Conservation (phyloP, 1,140 invertebrate species). For the Ylistrum balloti region DNA sequence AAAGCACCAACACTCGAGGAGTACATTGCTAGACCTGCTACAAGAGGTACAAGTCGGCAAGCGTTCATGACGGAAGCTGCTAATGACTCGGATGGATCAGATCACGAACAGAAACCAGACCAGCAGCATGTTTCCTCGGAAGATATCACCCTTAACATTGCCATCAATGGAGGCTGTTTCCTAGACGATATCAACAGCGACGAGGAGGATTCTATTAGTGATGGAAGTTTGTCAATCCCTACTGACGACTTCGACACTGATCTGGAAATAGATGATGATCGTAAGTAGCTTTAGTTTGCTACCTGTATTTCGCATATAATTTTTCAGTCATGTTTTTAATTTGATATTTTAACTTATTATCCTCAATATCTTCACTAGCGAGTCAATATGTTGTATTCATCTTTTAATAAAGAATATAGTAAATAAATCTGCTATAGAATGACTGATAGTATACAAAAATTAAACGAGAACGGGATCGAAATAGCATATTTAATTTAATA, state of each 20-base stretch:
- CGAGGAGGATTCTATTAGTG: conserved; percentile 54
- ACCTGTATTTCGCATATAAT: too few relatives aligned
- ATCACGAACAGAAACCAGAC: conserved; percentile 40
- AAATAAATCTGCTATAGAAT: too few relatives aligned
- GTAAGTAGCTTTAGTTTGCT: conserved; percentile 58
- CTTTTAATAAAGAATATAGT: too few relatives aligned
- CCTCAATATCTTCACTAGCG: too few relatives aligned
- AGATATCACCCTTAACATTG: conserved; percentile 52
- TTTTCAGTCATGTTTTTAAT: too few relatives aligned
- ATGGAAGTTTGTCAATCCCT: conserved; percentile 54
- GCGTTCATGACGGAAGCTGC: neutral
- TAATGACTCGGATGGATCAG: neutral
- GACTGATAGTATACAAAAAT: too few relatives aligned
- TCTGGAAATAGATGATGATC: conserved; percentile 72
- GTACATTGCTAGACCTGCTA: conserved; percentile 53
- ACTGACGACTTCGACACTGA: conserved; percentile 74
- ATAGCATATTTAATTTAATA: too few relatives aligned
- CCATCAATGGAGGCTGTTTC: conserved; percentile 43
- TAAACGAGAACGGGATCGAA: too few relatives aligned
- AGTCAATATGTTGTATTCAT: too few relatives aligned
- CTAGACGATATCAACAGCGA: conserved; percentile 55
- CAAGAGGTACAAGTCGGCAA: conserved; percentile 53
- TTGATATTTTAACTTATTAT: too few relatives aligned
- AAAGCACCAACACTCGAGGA: conserved; percentile 56
- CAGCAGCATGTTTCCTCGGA: conserved; percentile 49